Percentiles rank a stretch among this genome's conserved stretches.
Evolutionary conservation across 2,797 vertebrate species (phyloP).

Genomic region (Leptatherina wallacei): DNA sequence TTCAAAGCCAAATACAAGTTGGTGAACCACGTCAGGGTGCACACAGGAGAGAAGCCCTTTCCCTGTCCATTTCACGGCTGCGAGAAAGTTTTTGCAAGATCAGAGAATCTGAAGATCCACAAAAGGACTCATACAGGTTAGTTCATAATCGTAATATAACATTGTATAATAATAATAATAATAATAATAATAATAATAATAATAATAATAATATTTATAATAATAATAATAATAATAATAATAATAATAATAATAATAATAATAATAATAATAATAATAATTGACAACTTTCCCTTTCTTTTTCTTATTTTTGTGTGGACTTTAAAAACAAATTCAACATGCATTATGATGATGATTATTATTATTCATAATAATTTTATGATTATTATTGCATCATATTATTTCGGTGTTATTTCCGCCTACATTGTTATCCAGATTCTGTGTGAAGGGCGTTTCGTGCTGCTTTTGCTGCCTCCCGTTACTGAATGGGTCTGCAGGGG

Average conservation of each 20-base stretch:
- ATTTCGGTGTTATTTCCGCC: conserved; percentile 5
- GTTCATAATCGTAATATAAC: conserved; percentile 46
- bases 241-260: too few relatives aligned
- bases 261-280: too few relatives aligned
- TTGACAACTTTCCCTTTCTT: too few relatives aligned
- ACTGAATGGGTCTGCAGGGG: conserved; percentile 10
- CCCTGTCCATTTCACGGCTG: conserved; percentile 80
- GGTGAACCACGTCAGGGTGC: conserved; percentile 82
- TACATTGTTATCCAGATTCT: conserved; percentile 2
- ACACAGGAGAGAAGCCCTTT: conserved; percentile 82
- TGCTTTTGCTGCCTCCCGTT: conserved; percentile 9
- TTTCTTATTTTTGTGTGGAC: too few relatives aligned
- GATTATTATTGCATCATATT: neutral
- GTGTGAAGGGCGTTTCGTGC: neutral
- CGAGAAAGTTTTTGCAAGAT: conserved; percentile 83
- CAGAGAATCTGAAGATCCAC: conserved; percentile 86
- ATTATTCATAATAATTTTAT: conserved; percentile 2
- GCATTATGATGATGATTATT: neutral
- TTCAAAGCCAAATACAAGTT: conserved; percentile 86
- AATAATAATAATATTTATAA: conserved; percentile 28
- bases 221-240: conserved; percentile 23
- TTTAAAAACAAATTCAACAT: too few relatives aligned
- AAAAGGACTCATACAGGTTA: conserved; percentile 87
- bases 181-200: conserved; percentile 31
- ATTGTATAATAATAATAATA: conserved; percentile 29